Percentiles rank a stretch among this genome's conserved stretches.
These are phyloP conservation scores for Momotus momota DNA, from an alignment of 2,797 vertebrate genomes.

Conservation along the genomic window DNA sequence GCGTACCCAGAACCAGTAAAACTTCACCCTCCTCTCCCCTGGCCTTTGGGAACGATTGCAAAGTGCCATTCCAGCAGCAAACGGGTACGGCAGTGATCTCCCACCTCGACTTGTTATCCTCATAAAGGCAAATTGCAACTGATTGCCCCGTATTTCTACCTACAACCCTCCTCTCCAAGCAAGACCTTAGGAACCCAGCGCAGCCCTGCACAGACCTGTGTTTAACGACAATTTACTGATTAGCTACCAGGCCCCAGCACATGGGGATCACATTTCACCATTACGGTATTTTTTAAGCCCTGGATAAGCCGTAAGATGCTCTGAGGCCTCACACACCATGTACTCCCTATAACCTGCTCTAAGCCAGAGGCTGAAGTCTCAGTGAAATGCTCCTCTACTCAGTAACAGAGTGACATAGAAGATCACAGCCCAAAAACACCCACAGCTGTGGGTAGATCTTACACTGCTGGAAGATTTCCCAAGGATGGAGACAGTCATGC, in stretches of 20 bases:
- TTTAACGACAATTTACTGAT: slow-evolving; percentile 42
- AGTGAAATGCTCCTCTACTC: neutral
- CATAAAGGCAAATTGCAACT: neutral
- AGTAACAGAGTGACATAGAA: neutral
- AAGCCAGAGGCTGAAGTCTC: neutral
- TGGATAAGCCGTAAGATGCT: neutral
- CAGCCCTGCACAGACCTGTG: neutral
- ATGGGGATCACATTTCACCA: neutral
- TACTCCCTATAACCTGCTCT: neutral
- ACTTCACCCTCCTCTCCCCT: accelerated
- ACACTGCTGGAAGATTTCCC: neutral
- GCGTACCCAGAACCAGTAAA: neutral
- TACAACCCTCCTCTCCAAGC: neutral
- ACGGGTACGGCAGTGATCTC: neutral
- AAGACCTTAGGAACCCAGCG: neutral
- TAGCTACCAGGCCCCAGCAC: slow-evolving; percentile 4
- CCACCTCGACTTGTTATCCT: neutral
- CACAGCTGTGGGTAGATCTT: neutral
- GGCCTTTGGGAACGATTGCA: neutral
- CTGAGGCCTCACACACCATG: neutral
- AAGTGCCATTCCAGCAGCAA: neutral
- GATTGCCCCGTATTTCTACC: neutral
- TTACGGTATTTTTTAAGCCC: slow-evolving; percentile 37
- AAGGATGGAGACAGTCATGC: neutral
- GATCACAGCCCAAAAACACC: accelerated